Base-by-base conservation (phyloP, 1,140 invertebrate genomes). In the Asbolus verrucosus region DNA sequence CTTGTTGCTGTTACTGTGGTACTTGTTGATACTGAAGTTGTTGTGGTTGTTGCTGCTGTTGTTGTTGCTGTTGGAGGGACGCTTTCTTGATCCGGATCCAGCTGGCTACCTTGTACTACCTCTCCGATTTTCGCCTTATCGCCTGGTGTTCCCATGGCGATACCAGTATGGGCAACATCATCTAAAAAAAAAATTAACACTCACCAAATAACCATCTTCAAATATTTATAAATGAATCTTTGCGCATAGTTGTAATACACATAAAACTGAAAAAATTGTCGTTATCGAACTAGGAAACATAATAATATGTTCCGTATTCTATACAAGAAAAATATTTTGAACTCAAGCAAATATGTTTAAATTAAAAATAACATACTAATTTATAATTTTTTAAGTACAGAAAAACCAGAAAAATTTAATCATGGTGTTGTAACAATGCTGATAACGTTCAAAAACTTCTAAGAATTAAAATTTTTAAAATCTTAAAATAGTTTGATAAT, bases 141-240 rank as follows among this genome's bases (percentile, higher is more conserved):
- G 79, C 79, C 79, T 79, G 79, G 79, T 77, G 79, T 80, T 78
- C 79, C 79, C 79, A 80, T 80, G 79, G 79, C 79, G 79, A 80
- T 78, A 78, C 63, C 78, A 80, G 72, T 77, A 72, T 65, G 69
- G 76, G 60, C 79, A 80, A 76, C 79, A 80, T 80, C 78, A 80
- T 80, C 79, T 80, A 66, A 16, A 78, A 79, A 43, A 65, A 54
- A 54, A 36, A 36, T n/a, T 6, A 4, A 36, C 5, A 6, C 33
- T 36, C 11, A 6, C 33, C 33, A 36, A n/a, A n/a, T n/a, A n/a
- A n/a, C n/a, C n/a, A n/a, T n/a, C n/a, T n/a, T n/a, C n/a, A n/a
- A n/a, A n/a, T n/a, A n/a, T n/a, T n/a, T n/a, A n/a, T n/a, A n/a
- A n/a, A n/a, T n/a, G n/a, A n/a, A n/a, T n/a, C n/a, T n/a, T n/a